Evolutionary conservation across 2,113 vertebrate genomes (phyloP).

Genomic region (Nothocercus nigrocapillus): DNA sequence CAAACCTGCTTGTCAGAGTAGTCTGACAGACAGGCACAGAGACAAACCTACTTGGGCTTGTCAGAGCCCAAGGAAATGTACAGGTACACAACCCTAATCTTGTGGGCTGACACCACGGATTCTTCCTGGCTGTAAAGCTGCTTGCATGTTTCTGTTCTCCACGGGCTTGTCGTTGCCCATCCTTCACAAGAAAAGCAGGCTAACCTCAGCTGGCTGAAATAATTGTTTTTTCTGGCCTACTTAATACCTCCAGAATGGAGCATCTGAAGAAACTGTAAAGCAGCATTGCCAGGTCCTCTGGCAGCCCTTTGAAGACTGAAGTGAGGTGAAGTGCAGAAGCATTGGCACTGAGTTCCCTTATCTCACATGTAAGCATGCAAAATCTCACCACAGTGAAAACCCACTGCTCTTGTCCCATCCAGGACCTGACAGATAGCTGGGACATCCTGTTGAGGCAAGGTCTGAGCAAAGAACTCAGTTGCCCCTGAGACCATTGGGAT

Average conservation of each 20-base stretch:
- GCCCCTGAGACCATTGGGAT: neutral
- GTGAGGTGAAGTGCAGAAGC: neutral
- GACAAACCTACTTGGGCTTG: neutral
- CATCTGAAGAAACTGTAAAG: neutral
- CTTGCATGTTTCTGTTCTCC: neutral
- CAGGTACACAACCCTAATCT: neutral
- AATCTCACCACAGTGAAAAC: neutral
- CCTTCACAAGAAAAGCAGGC: neutral
- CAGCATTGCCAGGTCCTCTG: neutral
- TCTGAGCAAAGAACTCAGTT: neutral
- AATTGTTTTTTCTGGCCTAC: neutral
- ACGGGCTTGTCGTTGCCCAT: neutral
- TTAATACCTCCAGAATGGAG: neutral
- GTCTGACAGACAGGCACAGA: too few relatives aligned
- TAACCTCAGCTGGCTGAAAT: neutral
- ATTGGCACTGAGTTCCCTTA: neutral
- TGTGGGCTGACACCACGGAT: neutral
- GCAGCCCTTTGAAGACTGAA: neutral
- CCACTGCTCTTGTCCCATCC: neutral
- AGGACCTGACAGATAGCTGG: neutral
- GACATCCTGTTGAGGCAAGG: rapidly evolving
- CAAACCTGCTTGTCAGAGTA: neutral
- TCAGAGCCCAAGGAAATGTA: neutral
- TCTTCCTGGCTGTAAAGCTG: neutral
- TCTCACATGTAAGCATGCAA: neutral